Percentiles rank a stretch among this genome's conserved stretches.
phyloP scores from a whole-genome alignment of 2,113 vertebrate genomes.

The Plecotus auritus region DNA sequence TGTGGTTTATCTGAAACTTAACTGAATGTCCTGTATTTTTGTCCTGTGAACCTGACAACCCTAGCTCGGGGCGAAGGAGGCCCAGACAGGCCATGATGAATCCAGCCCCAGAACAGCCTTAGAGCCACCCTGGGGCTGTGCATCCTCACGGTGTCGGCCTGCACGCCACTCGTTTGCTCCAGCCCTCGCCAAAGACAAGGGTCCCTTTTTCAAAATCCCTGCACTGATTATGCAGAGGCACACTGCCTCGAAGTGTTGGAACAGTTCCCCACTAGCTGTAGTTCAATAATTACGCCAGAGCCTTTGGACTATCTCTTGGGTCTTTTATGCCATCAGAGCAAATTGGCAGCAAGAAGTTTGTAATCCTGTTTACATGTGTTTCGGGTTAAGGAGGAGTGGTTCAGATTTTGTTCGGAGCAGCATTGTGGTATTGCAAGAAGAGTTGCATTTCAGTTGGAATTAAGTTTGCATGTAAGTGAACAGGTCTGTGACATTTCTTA shows the following conservation, averaged over 20 bases:
- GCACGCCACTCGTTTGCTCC: rapidly evolving
- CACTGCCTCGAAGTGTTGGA: background rate
- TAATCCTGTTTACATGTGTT: slow-evolving; percentile 22
- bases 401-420: background rate
- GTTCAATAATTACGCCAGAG: background rate
- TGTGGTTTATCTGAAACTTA: background rate
- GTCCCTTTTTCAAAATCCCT: background rate
- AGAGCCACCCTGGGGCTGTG: rapidly evolving
- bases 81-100: background rate
- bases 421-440: background rate
- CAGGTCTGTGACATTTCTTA: background rate
- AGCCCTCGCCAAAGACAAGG: background rate
- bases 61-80: background rate
- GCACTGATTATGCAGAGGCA: background rate
- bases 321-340: background rate
- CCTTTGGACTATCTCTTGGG: background rate
- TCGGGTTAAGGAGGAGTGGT: background rate
- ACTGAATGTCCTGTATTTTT: background rate
- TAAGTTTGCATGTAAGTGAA: background rate
- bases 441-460: slow-evolving; percentile 37
- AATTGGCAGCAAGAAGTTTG: background rate
- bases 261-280: background rate
- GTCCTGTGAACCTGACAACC: background rate
- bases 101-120: too few species aligned
- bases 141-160: rapidly evolving